phyloP scores from a whole-genome alignment of 1,140 invertebrate species.

The Lordiphosa clarofinis region DNA sequence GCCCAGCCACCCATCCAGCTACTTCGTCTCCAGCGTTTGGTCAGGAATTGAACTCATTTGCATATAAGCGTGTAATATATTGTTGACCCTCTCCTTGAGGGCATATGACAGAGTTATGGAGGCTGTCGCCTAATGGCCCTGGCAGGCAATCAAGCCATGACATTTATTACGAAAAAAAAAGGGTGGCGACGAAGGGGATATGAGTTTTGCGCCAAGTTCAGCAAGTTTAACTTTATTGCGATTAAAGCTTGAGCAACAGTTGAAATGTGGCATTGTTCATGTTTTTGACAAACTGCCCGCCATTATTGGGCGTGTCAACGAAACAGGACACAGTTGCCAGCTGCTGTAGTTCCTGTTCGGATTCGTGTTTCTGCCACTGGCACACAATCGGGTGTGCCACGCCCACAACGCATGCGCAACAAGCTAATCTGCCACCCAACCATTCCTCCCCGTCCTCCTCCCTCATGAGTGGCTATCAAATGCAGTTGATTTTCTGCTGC shows the following conservation, averaged over 20 bases:
- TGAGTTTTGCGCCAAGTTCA: conserved; percentile 65
- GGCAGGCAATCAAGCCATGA: conserved; percentile 59
- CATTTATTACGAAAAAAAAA: conserved; percentile 51
- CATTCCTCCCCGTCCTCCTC: not conserved
- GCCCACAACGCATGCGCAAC: conserved; percentile 64
- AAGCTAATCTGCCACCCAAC: conserved; percentile 38
- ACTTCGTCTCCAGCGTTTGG: conserved; percentile 34
- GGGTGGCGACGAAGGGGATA: conserved; percentile 16
- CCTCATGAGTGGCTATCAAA: conserved; percentile 38
- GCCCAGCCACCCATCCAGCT: not conserved
- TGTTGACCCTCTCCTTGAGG: conserved; percentile 18
- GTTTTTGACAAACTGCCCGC: conserved; percentile 20
- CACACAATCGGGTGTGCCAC: conserved; percentile 16
- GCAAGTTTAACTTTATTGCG: conserved; percentile 47
- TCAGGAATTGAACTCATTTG: conserved; percentile 57
- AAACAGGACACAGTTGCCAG: conserved; percentile 19
- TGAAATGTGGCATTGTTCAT: not conserved
- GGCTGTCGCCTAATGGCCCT: conserved; percentile 50
- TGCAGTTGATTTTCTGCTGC: conserved; percentile 39
- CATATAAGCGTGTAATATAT: conserved; percentile 61
- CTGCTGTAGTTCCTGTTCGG: conserved; percentile 13
- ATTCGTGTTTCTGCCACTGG: conserved; percentile 19
- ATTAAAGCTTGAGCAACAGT: not conserved
- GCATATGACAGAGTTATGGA: not conserved
- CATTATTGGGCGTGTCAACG: conserved; percentile 34